Percentiles rank a stretch among this genome's conserved stretches.
These are phyloP conservation scores for Amniataba percoides DNA, from an alignment of 2,797 vertebrate species.

Conservation along the genomic window DNA sequence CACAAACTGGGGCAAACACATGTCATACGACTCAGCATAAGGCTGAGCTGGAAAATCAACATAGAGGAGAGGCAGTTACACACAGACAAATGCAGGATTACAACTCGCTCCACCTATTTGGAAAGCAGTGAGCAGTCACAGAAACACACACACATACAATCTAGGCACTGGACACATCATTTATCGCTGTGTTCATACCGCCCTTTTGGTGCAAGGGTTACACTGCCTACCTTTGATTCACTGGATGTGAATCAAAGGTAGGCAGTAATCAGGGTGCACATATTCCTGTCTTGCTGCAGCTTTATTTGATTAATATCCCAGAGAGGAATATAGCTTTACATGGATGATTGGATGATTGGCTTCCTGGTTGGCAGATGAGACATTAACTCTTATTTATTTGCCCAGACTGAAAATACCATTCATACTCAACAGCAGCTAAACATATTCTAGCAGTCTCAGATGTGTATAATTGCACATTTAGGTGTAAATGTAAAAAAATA, in stretches of 20 bases:
- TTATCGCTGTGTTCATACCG: not conserved
- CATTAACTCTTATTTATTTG: not conserved
- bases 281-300: not conserved
- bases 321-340: not conserved
- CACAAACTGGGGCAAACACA: constrained; percentile 76
- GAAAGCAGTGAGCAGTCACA: constrained; percentile 43
- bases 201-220: not conserved
- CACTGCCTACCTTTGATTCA: no score
- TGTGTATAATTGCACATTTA: rapidly evolving
- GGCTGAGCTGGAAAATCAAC: constrained; percentile 69
- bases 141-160: not conserved
- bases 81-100: constrained; percentile 50
- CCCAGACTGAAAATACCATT: not conserved
- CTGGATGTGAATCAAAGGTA: not conserved
- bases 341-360: not conserved
- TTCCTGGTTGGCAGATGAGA: not conserved
- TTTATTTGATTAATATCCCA: constrained; percentile 13
- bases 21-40: constrained; percentile 72
- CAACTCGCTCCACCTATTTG: constrained; percentile 58
- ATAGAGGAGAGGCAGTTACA: constrained; percentile 50
- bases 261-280: not conserved
- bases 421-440: not conserved
- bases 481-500: not conserved
- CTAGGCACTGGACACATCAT: not conserved
- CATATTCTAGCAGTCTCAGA: no score